Evolutionary conservation across 2,888 invertebrate genomes (phyloP).

Genomic region (Drosophila multiciliata): DNA sequence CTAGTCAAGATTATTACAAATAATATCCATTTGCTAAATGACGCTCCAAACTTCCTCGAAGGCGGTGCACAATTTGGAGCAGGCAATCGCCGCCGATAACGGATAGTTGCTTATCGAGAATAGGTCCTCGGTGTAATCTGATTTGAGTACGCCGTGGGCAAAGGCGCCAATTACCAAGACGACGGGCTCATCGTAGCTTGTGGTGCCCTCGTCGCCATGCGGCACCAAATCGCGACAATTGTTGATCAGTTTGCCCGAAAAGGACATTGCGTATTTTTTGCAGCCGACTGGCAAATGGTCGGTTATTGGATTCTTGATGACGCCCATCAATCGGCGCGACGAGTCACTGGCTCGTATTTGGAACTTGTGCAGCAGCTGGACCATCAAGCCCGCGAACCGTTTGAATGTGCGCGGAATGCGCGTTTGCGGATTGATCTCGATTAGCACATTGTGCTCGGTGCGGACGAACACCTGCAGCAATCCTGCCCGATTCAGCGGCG

Average conservation of each 20-base stretch:
- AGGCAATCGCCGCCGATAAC: conserved; percentile 97
- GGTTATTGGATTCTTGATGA: conserved; percentile 98
- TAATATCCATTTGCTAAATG: conserved; percentile 83
- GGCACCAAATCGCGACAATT: conserved; percentile 93
- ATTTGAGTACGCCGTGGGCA: conserved; percentile 96
- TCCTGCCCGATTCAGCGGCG: conserved; percentile 97
- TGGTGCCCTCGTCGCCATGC: conserved; percentile 61
- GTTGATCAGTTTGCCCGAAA: conserved; percentile 90
- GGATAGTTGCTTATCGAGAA: conserved; percentile 98
- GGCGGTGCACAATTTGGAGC: conserved; percentile 96
- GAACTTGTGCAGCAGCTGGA: conserved; percentile 98
- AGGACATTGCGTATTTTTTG: conserved; percentile 95
- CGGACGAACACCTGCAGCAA: conserved; percentile 97
- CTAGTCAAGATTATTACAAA: not conserved
- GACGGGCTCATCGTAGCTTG: conserved; percentile 92
- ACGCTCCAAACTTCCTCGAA: conserved; percentile 98
- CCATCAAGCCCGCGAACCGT: conserved; percentile 98
- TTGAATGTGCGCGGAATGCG: conserved; percentile 98
- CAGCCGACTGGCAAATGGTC: conserved; percentile 98
- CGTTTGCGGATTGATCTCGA: conserved; percentile 98
- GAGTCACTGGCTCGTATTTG: conserved; percentile 96
- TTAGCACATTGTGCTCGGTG: conserved; percentile 95
- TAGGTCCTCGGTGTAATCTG: conserved; percentile 95
- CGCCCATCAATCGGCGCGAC: conserved; percentile 95
- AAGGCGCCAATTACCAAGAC: conserved; percentile 97